phyloP scores from a whole-genome alignment of 1,140 invertebrate genomes.

The Choristoneura fumiferana region DNA sequence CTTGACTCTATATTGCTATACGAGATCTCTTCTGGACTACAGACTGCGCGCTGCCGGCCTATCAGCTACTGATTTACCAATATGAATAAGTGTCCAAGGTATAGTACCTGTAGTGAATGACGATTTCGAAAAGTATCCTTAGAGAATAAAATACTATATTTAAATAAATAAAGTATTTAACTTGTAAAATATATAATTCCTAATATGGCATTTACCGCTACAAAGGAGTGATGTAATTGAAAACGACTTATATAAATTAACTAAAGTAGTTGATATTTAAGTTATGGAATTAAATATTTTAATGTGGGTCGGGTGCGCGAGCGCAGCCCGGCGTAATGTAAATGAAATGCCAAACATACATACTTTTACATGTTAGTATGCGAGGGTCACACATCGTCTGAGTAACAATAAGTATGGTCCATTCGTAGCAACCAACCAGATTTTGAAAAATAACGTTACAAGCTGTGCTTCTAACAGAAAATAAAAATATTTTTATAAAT shows the following conservation, averaged over 20 bases:
- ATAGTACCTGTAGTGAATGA: conserved; percentile 22
- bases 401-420: conserved; percentile 40
- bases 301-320: conserved; percentile 15
- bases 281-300: conserved; percentile 49
- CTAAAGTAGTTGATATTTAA: conserved; percentile 62
- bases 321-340: conserved; percentile 28
- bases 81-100: conserved; percentile 42
- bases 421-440: conserved; percentile 27
- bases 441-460: not conserved
- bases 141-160: conserved; percentile 37
- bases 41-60: conserved; percentile 61
- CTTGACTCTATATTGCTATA: conserved; percentile 68
- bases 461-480: not conserved
- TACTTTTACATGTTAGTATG: conserved; percentile 37
- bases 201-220: conserved; percentile 76
- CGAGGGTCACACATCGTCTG: conserved; percentile 40
- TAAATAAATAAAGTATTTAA: conserved; percentile 59
- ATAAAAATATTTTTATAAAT: not conserved
- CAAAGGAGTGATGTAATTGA: conserved; percentile 65
- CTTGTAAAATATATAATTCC: conserved; percentile 68
- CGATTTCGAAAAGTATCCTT: conserved; percentile 36
- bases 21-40: conserved; percentile 55
- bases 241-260: conserved; percentile 67
- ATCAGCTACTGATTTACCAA: conserved; percentile 54
- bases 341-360: conserved; percentile 59